Conservation (phyloP, 1,140 invertebrate genomes). For the Melanaphis sacchari region DNA sequence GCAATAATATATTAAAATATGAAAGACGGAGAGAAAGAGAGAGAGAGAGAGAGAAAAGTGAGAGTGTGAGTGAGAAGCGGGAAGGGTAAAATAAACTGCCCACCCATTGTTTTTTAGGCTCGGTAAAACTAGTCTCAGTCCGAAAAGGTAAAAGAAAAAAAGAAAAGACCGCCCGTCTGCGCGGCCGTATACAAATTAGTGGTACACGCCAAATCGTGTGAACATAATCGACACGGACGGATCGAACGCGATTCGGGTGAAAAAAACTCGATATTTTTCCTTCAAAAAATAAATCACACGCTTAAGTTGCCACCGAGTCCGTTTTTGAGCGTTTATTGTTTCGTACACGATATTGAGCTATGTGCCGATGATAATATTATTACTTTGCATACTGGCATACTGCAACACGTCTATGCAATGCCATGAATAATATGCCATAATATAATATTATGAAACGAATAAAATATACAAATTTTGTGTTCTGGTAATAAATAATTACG, state of each 20-base stretch:
- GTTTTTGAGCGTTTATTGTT: conserved; percentile 46
- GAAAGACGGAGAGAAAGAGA: background rate
- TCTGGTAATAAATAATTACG: background rate
- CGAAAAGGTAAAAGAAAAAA: conserved; percentile 29
- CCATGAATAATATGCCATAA: background rate
- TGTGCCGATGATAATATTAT: background rate
- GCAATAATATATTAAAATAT: background rate
- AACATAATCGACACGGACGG: conserved; percentile 56
- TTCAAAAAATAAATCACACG: conserved; percentile 31
- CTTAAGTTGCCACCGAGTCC: conserved; percentile 50
- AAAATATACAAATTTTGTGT: background rate
- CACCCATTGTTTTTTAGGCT: conserved; percentile 44
- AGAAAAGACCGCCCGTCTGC: conserved; percentile 4
- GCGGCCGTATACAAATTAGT: conserved; percentile 48
- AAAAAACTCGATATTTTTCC: background rate
- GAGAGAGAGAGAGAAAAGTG: background rate
- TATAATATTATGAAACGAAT: background rate
- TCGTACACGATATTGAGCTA: background rate
- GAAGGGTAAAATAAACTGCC: conserved; percentile 17
- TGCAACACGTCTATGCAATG: background rate
- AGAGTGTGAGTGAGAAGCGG: background rate
- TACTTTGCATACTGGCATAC: background rate
- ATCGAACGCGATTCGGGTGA: conserved; percentile 21
- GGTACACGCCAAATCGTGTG: conserved; percentile 51
- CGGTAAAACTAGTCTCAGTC: conserved; percentile 8